Conservation (phyloP, 2,888 invertebrate species). For the Noctua comes region DNA sequence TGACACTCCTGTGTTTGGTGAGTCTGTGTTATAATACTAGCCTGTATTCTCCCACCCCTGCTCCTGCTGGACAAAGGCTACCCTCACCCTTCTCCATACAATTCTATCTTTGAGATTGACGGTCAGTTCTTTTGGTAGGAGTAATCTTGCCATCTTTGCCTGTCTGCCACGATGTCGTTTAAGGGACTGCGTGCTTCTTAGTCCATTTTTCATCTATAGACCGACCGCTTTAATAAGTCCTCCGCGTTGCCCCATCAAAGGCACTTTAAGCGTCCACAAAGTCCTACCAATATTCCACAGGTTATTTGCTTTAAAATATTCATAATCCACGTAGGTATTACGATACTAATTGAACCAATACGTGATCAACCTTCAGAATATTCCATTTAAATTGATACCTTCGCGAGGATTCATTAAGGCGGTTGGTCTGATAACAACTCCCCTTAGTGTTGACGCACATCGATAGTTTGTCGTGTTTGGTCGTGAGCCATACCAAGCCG, state of each 20-base stretch:
- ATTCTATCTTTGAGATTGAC: not conserved
- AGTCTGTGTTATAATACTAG: not conserved
- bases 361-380: no score
- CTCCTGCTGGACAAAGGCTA: not conserved
- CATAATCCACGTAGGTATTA: no score
- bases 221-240: no score
- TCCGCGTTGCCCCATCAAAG: no score
- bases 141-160: not conserved
- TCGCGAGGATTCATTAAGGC: no score
- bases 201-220: not conserved
- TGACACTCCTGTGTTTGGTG: conserved; percentile 79
- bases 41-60: not conserved
- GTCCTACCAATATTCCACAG: no score
- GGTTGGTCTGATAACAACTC: no score
- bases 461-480: no score
- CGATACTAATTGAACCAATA: no score
- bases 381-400: no score
- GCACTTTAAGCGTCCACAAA: no score
- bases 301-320: no score
- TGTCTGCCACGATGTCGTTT: not conserved
- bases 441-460: not conserved
- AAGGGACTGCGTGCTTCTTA: not conserved
- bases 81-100: not conserved
- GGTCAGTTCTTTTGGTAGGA: not conserved
- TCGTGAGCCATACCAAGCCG: not conserved